Evolutionary conservation across 2,888 invertebrate species (phyloP), one percentile per base, ranked within the genome.

Genomic region (Furcula furcula): DNA sequence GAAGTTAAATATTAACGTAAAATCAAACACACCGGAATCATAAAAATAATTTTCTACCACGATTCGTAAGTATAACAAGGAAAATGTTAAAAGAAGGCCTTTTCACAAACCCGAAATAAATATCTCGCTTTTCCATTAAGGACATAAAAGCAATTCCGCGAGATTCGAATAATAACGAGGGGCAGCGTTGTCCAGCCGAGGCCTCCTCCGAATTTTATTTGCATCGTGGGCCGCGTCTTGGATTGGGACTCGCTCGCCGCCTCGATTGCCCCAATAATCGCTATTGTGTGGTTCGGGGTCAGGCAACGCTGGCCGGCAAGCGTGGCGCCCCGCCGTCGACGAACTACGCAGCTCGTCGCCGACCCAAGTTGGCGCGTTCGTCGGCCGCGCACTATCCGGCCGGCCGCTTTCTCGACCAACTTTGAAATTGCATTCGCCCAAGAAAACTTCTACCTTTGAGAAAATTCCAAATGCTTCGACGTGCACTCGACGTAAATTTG

Each of bases 91-190:
- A 74, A 58, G 64, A 66, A 70, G 65, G 70, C 69, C 64, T 70
- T 51, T 76, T 69, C 67, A 67, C 65, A 80, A 77, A 75, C 72
- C 69, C 74, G 76, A 80, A 84, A 85, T 84, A 84, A 82, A 85
- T 82, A 83, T 80, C 77, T 78, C 76, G 76, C 78, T 82, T 82
- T 84, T 84, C 85, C 85, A 87, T 85, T 86, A 85, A 78, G 78
- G 78, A 73, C 76, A 85, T 85, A 83, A 86, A 86, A 86, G 83
- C 82, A 79, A 85, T 86, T 83, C 76, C 73, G 77, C 85, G 83
- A 84, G 85, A 80, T 78, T 69, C 77, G 86, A 86, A 87, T 87
- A 88, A 85, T 81, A 86, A 86, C 76, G 83, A 85, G 81, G 85
- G 81, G 70, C 80, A 81, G 77, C 75, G 73, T 65, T 82, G 85